Evolutionary conservation across 1,140 invertebrate species (phyloP), one percentile per base, ranked within the genome.

Genomic region (Xylocopa sonorina): DNA sequence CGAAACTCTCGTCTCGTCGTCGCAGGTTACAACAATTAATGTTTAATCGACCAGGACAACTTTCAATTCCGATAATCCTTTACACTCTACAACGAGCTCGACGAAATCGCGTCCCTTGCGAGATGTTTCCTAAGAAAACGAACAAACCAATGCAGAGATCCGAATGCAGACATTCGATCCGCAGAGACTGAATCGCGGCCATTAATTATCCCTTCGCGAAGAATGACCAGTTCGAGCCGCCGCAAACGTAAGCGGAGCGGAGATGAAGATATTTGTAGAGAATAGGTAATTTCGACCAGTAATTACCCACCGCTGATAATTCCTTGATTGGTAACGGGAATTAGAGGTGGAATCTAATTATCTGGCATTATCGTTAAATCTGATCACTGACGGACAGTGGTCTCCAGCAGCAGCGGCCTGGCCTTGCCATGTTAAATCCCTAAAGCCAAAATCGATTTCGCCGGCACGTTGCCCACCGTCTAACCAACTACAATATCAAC

Each of bases 311-410:
- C 60, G 76, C 79, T 87, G 91, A 92, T 91, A 90, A 88, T 89
- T 86, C 88, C 88, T 86, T 88, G 87, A 91, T 91, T 89, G 89
- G 89, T 88, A 88, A 88, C 83, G 81, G 82, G 85, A 89, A 91
- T 92, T 91, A 90, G 87, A 87, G 88, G 73, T 82, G 68, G 76
- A 87, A 88, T 91, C 88, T 89, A 91, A 92, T 91, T 91, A 91
- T 87, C 73, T 78, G 85, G 84, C 68, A 88, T 90, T 92, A 90
- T 91, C 89, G 87, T 89, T 89, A 89, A 90, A 91, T 90, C 88
- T 90, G 86, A 88, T 90, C 85, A 86, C 78, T 87, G 88, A 90
- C 79, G 87, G 83, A 87, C 88, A 89, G 88, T 87, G 81, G 82
- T 88, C 86, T 88, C 88, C 80, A 75, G 78, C 58, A 75, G 78